A percentile compares a stretch with the other conserved stretches of the same genome.
Conservation (phyloP, 1,140 invertebrate species). For the Gyrodactylus bullatarudis region DNA sequence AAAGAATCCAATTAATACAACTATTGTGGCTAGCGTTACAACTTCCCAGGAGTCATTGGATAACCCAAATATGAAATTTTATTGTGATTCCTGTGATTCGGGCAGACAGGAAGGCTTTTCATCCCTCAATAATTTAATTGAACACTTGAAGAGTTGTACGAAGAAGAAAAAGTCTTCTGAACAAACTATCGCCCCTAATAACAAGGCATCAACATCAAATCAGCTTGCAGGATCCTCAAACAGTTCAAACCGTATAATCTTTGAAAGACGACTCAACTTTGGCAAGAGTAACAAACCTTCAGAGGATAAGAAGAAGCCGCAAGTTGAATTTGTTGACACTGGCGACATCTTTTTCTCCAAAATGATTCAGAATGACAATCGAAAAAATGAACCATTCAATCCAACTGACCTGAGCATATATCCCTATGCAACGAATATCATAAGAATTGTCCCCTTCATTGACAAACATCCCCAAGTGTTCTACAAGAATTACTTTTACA, state of each 20-base stretch:
- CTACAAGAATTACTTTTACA: neutral
- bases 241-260: neutral
- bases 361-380: neutral
- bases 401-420: neutral
- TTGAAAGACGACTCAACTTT: neutral
- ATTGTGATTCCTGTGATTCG: neutral
- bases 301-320: neutral
- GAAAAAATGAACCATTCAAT: neutral
- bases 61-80: neutral
- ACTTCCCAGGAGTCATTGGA: neutral
- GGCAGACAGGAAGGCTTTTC: neutral
- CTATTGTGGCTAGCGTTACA: neutral
- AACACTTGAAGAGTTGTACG: neutral
- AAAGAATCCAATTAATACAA: neutral
- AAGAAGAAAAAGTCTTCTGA: neutral
- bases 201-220: neutral
- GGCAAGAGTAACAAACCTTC: neutral
- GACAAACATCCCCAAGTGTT: neutral
- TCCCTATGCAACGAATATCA: neutral
- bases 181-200: neutral
- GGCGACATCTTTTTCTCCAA: neutral
- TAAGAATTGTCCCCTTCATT: neutral
- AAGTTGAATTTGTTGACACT: neutral
- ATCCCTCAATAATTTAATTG: neutral
- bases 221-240: neutral